These are phyloP conservation scores for Pyrocoelia pectoralis DNA, from an alignment of 2,888 invertebrate species.

Conservation along the genomic window DNA sequence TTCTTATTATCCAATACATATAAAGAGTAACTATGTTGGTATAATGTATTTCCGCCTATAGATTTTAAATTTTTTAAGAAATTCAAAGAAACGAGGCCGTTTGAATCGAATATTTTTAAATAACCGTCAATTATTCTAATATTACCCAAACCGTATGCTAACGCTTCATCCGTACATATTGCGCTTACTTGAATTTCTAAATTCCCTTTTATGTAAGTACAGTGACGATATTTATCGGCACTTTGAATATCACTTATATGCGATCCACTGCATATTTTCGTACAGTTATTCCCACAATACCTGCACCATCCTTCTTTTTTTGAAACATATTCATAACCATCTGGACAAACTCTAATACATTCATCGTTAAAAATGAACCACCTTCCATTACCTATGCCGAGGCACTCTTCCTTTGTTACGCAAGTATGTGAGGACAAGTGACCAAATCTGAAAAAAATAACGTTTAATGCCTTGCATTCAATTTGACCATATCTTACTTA, in stretches of 20 bases:
- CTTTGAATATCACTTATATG: slow-evolving; percentile 70
- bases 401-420: slow-evolving; percentile 74
- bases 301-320: slow-evolving; percentile 47
- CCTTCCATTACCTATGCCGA: slow-evolving; percentile 47
- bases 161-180: slow-evolving; percentile 57
- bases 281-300: slow-evolving; percentile 50
- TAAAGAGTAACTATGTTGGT: slow-evolving; percentile 65
- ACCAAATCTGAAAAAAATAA: slow-evolving; percentile 43
- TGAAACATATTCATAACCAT: slow-evolving; percentile 59
- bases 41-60: slow-evolving; percentile 71
- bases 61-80: slow-evolving; percentile 76
- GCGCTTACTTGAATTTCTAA: slow-evolving; percentile 69
- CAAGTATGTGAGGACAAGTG: slow-evolving; percentile 61
- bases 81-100: slow-evolving; percentile 72
- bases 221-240: slow-evolving; percentile 74
- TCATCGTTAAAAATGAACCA: slow-evolving; percentile 68
- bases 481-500: slow-evolving; percentile 65
- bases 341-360: slow-evolving; percentile 75
- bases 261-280: slow-evolving; percentile 63
- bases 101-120: slow-evolving; percentile 76
- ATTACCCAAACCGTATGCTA: slow-evolving; percentile 71
- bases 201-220: slow-evolving; percentile 80
- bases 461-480: background rate
- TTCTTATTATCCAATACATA: slow-evolving; percentile 79
- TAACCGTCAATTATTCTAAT: slow-evolving; percentile 78